phyloP scores from a whole-genome alignment of 1,140 invertebrate species.

The Popillia japonica region DNA sequence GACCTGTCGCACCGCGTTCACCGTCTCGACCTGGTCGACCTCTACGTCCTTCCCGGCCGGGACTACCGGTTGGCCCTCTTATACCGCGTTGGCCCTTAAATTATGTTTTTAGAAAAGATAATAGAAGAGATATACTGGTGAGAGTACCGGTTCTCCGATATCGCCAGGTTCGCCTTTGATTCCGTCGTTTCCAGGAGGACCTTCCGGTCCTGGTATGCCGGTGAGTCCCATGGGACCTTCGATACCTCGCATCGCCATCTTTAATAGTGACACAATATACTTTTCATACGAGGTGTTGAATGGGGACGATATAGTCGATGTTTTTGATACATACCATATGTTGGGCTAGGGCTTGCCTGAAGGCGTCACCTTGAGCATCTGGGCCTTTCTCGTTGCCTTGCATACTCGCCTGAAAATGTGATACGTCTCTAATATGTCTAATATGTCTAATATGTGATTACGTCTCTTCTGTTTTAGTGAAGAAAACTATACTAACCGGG shows the following conservation, averaged over 20 bases:
- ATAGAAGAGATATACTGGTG: too few relatives aligned
- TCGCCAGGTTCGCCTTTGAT: constrained; percentile 81
- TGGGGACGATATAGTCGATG: not conserved
- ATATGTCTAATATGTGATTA: too few relatives aligned
- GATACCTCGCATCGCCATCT: constrained; percentile 82
- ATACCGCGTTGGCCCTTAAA: constrained; percentile 71
- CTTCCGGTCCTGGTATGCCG: constrained; percentile 77
- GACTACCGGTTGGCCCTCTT: constrained; percentile 69
- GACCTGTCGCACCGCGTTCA: constrained; percentile 74
- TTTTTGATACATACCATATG: constrained; percentile 73
- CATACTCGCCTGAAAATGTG: constrained; percentile 63
- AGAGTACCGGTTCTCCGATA: constrained; percentile 74
- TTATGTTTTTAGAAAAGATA: constrained; percentile 3
- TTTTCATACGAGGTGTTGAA: constrained; percentile 26
- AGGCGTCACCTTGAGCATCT: constrained; percentile 75
- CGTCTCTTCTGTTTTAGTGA: too few relatives aligned
- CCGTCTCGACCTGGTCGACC: constrained; percentile 81
- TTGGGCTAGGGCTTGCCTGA: constrained; percentile 82
- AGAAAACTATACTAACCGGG: constrained; percentile 71
- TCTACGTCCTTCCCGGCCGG: constrained; percentile 71
- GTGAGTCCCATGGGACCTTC: constrained; percentile 84
- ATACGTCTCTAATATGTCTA: too few relatives aligned
- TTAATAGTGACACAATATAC: constrained; percentile 44
- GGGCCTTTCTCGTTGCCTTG: constrained; percentile 79
- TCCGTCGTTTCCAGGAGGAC: constrained; percentile 74